Evolutionary conservation across 2,888 invertebrate genomes (phyloP), one percentile per base, ranked within the genome.

Genomic region (Athalia rosae): DNA sequence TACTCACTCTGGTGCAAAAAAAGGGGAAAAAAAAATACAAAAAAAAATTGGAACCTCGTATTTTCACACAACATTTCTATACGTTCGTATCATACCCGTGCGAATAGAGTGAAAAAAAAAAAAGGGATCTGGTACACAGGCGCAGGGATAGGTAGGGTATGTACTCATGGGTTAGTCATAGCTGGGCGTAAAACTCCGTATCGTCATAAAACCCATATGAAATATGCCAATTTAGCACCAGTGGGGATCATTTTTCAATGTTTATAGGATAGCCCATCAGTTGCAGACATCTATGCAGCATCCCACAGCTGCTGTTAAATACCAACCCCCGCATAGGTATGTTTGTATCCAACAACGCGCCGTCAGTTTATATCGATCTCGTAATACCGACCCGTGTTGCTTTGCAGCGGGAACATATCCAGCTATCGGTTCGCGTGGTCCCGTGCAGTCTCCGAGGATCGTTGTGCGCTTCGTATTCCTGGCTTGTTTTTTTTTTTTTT

Each of bases 221-320:
- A 71, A 71, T 71, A 58, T 71, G 58, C 71, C 71, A 71, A 71
- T 71, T 71, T 71, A 71, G 56, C 56, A 7, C 45, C 50, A 58
- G 15, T 13, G 45, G 71, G 9, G 56, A 41, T 71, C 71, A 71
- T 71, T 71, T 71, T 71, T 71, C 71, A 71, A 50, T 58, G 71
- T 58, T 71, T 56, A 71, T 58, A 45, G 58, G 7, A n/a, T 8
- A 45, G 43, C 58, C 56, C 71, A 71, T 71, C 71, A 71, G 45
- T 45, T 71, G 58, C 71, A 71, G 71, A 71, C 71, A 43, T 43
- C n/a, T 13, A 5, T 56, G 56, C 71, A 71, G 43, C 71, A 71
- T 71, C 71, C 15, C 43, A 71, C 71, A 71, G 71, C 71, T 71
- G 71, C 28, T 58, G 58, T 50, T 71, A 58, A 45, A 58, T 15